These are phyloP conservation scores for Chaenogobius annularis DNA, from an alignment of 2,113 vertebrate genomes.

Conservation along the genomic window DNA sequence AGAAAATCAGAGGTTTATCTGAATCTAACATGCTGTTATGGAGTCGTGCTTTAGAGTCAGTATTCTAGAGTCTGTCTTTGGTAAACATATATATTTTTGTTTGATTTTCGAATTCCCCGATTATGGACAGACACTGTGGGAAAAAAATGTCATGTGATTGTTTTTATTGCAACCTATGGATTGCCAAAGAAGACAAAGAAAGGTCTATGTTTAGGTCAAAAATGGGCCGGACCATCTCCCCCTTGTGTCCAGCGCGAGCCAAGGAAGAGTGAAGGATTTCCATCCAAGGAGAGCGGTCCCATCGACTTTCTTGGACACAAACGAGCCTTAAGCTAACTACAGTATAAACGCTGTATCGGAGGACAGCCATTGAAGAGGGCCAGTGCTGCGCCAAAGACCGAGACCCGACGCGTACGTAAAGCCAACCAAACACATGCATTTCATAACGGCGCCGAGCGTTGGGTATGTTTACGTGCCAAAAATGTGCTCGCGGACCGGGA, in stretches of 20 bases:
- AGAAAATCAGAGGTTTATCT: constrained; percentile 64
- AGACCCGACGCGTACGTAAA: constrained; percentile 22
- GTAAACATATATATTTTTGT: constrained; percentile 71
- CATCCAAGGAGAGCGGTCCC: constrained; percentile 29
- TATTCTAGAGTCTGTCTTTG: constrained; percentile 74
- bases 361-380: constrained; percentile 90
- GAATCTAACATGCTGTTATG: constrained; percentile 74
- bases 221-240: constrained; percentile 12
- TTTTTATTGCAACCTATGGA: constrained; percentile 82
- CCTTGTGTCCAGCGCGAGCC: constrained; percentile 29
- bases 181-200: constrained; percentile 72
- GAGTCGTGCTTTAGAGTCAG: constrained; percentile 73
- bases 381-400: constrained; percentile 78
- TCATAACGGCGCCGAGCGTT: background rate
- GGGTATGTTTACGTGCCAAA: constrained; percentile 29
- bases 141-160: constrained; percentile 63
- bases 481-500: background rate
- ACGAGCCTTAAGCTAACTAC: constrained; percentile 92
- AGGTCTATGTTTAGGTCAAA: constrained; percentile 36
- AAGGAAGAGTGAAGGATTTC: constrained; percentile 41
- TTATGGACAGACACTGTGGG: constrained; percentile 72
- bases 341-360: constrained; percentile 80
- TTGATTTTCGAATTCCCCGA: constrained; percentile 69
- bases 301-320: constrained; percentile 80
- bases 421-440: background rate